Percentiles rank a stretch among this genome's conserved stretches.
These are phyloP conservation scores for Seira sanloemensis DNA, from an alignment of 2,888 invertebrate genomes.

Conservation along the genomic window DNA sequence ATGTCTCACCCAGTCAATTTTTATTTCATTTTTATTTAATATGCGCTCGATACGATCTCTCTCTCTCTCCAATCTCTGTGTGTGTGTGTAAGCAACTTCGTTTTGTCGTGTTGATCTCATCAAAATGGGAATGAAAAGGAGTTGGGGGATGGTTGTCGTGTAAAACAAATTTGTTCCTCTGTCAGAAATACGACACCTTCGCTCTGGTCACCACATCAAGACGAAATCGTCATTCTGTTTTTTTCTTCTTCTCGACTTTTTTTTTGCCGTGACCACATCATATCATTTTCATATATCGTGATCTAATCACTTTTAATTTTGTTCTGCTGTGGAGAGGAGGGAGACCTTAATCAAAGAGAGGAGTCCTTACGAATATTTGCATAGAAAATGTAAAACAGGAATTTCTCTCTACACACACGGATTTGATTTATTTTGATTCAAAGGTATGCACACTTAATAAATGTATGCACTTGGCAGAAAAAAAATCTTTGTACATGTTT, in stretches of 20 bases:
- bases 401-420: too few relatives aligned
- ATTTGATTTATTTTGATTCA: background rate
- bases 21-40: conserved; percentile 6
- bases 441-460: background rate
- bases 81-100: background rate
- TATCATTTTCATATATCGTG: conserved; percentile 1
- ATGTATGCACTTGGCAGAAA: background rate
- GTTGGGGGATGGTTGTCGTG: conserved; percentile 15
- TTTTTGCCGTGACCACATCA: conserved; percentile 6
- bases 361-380: background rate
- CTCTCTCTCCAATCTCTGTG: background rate
- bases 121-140: background rate
- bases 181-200: conserved; percentile 26
- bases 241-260: too few relatives aligned
- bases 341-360: too few relatives aligned
- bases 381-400: conserved; percentile 6
- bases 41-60: conserved; percentile 12
- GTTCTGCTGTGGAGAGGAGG: too few relatives aligned
- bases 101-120: too few relatives aligned
- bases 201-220: background rate
- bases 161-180: conserved; percentile 47
- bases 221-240: background rate
- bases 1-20: conserved; percentile 30
- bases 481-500: background rate
- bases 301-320: conserved; percentile 1